Evolutionary conservation across 1,140 invertebrate genomes (phyloP).

Genomic region (Hydropsyche tenuis): DNA sequence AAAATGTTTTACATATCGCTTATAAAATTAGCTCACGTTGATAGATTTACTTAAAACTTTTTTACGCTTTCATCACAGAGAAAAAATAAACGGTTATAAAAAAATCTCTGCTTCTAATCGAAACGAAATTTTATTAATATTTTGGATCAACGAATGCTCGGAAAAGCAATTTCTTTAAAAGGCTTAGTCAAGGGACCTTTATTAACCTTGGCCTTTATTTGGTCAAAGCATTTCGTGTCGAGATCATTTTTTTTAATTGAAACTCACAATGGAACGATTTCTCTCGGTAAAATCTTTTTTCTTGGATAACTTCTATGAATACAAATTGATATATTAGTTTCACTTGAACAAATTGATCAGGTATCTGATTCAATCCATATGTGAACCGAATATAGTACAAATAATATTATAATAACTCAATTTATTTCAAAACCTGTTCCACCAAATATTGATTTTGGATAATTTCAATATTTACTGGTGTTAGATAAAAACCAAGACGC

Average conservation of each 20-base stretch:
- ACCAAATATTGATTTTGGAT: neutral
- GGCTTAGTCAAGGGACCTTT: conserved; percentile 30
- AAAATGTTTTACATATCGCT: too few relatives aligned
- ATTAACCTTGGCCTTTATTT: conserved; percentile 38
- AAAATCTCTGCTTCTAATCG: neutral
- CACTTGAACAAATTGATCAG: neutral
- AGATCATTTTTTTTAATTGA: conserved; percentile 21
- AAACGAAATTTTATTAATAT: neutral
- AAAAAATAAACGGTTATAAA: neutral
- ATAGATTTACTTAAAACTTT: neutral
- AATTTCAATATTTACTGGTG: neutral
- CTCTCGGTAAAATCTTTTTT: too few relatives aligned
- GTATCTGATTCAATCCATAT: neutral
- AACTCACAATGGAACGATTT: neutral
- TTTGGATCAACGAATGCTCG: neutral
- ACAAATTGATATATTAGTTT: neutral
- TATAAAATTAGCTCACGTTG: neutral
- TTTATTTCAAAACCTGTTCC: too few relatives aligned
- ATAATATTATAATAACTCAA: too few relatives aligned
- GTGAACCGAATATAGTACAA: neutral
- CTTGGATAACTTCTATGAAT: conserved; percentile 2
- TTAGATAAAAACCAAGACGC: neutral
- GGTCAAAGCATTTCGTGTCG: conserved; percentile 32
- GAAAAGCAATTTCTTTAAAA: conserved; percentile 34
- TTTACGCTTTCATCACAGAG: neutral